Conservation (phyloP, 2,797 vertebrate species). For the Austrolebias charrua region DNA sequence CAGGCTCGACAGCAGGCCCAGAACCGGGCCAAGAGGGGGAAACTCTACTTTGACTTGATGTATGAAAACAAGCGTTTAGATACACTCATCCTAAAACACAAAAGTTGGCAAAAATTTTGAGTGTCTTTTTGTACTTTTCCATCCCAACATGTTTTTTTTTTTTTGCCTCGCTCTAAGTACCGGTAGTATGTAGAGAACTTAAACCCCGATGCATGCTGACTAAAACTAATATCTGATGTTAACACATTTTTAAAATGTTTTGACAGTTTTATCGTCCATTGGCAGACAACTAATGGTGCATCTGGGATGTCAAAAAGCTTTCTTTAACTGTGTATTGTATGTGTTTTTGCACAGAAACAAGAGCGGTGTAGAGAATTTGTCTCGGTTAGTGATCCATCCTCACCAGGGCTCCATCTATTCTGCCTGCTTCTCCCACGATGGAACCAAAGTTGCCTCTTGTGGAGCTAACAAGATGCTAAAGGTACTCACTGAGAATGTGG, state of each 20-base stretch:
- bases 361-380: slow-evolving; percentile 84
- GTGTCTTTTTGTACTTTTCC: not conserved
- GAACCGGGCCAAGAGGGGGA: slow-evolving; percentile 71
- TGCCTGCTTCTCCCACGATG: slow-evolving; percentile 92
- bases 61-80: slow-evolving; percentile 69
- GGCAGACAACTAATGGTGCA: not conserved
- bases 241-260: not conserved
- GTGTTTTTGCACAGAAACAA: slow-evolving; percentile 84
- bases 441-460: slow-evolving; percentile 90
- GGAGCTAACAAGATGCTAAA: slow-evolving; percentile 89
- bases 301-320: not conserved
- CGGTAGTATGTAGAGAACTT: too few species aligned
- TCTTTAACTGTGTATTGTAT: not conserved
- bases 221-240: too few species aligned
- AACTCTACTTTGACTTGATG: slow-evolving; percentile 92
- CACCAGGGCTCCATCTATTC: slow-evolving; percentile 91
- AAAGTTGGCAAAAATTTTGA: not conserved
- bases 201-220: too few species aligned
- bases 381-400: slow-evolving; percentile 90
- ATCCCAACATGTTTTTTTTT: not conserved
- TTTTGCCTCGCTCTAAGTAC: not conserved
- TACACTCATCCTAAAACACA: not conserved
- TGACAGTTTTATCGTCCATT: not conserved
- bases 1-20: slow-evolving; percentile 86
- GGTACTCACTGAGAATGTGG: slow-evolving; percentile 70